Percentiles rank a stretch among this genome's conserved stretches.
phyloP scores from a whole-genome alignment of 2,888 invertebrate genomes.

The Drosophila demipolita region DNA sequence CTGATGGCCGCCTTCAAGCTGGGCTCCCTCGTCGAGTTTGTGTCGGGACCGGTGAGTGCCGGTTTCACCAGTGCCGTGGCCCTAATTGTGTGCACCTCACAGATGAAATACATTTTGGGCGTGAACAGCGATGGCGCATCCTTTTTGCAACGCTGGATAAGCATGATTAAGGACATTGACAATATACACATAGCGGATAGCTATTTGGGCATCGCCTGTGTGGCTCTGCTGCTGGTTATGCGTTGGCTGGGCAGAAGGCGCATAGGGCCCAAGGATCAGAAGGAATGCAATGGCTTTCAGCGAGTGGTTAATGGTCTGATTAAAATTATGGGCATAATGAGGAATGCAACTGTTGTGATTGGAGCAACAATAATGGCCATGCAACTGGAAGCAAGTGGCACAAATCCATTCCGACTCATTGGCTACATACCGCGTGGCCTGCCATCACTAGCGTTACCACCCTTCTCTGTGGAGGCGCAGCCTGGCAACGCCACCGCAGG shows the following conservation, averaged over 20 bases:
- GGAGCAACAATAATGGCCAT: constrained; percentile 88
- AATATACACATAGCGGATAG: constrained; percentile 90
- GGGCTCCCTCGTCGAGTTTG: constrained; percentile 95
- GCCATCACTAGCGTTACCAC: constrained; percentile 88
- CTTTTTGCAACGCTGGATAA: constrained; percentile 92
- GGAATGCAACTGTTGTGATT: constrained; percentile 93
- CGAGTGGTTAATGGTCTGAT: constrained; percentile 88
- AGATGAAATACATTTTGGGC: constrained; percentile 93
- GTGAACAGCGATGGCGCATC: constrained; percentile 90
- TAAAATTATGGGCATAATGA: constrained; percentile 91
- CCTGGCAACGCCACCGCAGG: constrained; percentile 73
- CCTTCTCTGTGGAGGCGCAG: constrained; percentile 87
- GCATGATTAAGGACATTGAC: constrained; percentile 89
- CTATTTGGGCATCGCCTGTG: constrained; percentile 90
- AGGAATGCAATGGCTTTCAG: constrained; percentile 85
- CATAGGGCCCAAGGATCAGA: constrained; percentile 86
- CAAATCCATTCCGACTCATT: constrained; percentile 87
- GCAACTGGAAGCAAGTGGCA: constrained; percentile 87
- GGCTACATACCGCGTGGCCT: constrained; percentile 91
- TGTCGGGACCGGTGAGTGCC: constrained; percentile 94
- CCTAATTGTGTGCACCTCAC: constrained; percentile 93
- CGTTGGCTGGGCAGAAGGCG: constrained; percentile 90
- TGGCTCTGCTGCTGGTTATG: constrained; percentile 89
- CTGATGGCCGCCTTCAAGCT: constrained; percentile 93
- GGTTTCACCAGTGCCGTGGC: constrained; percentile 96